Conservation (phyloP, 2,113 vertebrate species). For the Mus spicilegus region DNA sequence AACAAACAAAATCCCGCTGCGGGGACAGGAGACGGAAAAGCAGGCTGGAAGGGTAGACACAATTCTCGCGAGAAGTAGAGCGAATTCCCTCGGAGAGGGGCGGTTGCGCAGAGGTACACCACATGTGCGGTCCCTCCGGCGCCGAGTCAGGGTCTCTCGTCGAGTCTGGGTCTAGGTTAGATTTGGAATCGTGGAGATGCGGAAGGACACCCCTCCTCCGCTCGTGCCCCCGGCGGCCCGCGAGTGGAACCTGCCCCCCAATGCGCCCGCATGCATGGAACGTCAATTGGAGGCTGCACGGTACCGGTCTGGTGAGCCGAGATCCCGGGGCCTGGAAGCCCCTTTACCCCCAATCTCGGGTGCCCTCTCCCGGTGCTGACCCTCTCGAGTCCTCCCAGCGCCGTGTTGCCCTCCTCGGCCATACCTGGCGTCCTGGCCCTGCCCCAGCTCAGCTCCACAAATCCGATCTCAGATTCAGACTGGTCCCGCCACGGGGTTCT, state of each 20-base stretch:
- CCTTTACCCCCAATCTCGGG: neutral
- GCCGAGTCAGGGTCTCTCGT: accelerated
- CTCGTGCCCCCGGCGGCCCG: constrained; percentile 61
- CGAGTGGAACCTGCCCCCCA: constrained; percentile 93
- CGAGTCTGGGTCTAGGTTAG: neutral
- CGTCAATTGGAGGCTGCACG: constrained; percentile 91
- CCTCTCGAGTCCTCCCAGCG: neutral
- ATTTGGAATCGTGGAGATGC: constrained; percentile 63
- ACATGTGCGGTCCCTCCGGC: neutral
- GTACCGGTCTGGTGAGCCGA: constrained; percentile 90
- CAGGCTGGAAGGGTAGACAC: neutral
- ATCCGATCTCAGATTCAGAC: neutral
- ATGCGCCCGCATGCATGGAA: constrained; percentile 96
- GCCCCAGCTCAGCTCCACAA: neutral
- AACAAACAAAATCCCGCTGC: neutral
- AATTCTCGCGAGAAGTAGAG: constrained; percentile 71
- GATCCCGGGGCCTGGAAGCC: constrained; percentile 33
- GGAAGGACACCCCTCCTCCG: constrained; percentile 71
- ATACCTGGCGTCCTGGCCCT: neutral
- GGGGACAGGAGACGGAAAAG: accelerated
- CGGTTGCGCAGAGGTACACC: constrained; percentile 12
- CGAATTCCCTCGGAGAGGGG: neutral
- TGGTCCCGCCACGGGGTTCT: neutral
- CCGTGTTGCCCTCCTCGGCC: neutral
- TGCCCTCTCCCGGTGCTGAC: neutral